phyloP scores from a whole-genome alignment of 1,140 invertebrate species.

The Papilio polyxenes region DNA sequence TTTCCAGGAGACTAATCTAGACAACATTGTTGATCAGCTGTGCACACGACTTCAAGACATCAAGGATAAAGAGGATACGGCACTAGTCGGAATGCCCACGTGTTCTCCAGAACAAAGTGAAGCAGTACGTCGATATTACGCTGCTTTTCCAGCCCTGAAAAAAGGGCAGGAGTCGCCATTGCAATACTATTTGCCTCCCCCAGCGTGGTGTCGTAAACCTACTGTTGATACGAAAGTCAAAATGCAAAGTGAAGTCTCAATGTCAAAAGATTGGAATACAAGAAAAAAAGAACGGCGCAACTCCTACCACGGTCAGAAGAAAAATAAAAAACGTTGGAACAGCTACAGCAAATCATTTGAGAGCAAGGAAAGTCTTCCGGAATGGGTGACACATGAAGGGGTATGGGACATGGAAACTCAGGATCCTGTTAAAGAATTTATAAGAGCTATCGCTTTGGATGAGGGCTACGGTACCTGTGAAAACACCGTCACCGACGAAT shows the following conservation, averaged over 20 bases:
- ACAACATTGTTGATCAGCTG: slow-evolving; percentile 74
- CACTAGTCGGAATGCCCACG: slow-evolving; percentile 74
- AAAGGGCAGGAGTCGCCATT: slow-evolving; percentile 74
- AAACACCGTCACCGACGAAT: slow-evolving; percentile 75
- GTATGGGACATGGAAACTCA: slow-evolving; percentile 79
- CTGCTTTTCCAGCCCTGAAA: slow-evolving; percentile 79
- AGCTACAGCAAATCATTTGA: slow-evolving; percentile 74
- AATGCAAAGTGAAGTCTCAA: slow-evolving; percentile 72
- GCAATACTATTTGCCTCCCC: slow-evolving; percentile 74
- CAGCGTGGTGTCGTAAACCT: slow-evolving; percentile 73
- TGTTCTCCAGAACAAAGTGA: slow-evolving; percentile 76
- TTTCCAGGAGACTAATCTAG: slow-evolving; percentile 75
- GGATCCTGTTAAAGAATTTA: slow-evolving; percentile 78
- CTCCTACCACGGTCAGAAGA: slow-evolving; percentile 73
- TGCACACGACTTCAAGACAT: slow-evolving; percentile 73
- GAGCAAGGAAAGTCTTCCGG: slow-evolving; percentile 74
- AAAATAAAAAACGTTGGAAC: slow-evolving; percentile 70
- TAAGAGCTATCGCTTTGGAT: slow-evolving; percentile 73
- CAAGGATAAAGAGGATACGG: slow-evolving; percentile 67
- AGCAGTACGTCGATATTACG: slow-evolving; percentile 80
- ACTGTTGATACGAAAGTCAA: slow-evolving; percentile 61
- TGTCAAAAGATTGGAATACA: slow-evolving; percentile 72
- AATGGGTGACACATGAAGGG: slow-evolving; percentile 78
- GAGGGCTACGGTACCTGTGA: slow-evolving; percentile 79
- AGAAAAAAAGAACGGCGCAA: slow-evolving; percentile 76